Evolutionary conservation across 2,888 invertebrate genomes (phyloP).

Genomic region (Eupithecia pulchellata): DNA sequence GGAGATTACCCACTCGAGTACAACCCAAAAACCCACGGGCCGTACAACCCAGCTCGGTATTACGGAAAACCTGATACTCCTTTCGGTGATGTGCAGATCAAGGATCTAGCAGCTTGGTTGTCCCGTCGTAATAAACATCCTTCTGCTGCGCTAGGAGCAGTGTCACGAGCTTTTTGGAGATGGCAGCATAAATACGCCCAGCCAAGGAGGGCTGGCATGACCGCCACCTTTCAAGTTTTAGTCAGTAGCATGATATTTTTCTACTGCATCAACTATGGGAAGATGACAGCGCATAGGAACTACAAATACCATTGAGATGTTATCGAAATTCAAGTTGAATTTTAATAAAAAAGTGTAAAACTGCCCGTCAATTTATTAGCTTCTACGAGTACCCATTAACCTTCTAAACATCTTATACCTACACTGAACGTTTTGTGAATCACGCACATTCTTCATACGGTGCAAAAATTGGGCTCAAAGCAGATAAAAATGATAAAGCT

Average conservation of each 20-base stretch:
- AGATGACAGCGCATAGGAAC: slow-evolving; percentile 66
- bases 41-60: neutral
- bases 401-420: too few species aligned
- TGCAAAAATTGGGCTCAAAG: neutral
- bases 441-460: too few species aligned
- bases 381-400: too few species aligned
- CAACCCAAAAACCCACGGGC: neutral
- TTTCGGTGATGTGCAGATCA: neutral
- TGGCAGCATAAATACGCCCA: slow-evolving; percentile 92
- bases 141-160: neutral
- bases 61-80: slow-evolving; percentile 6
- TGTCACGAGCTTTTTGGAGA: slow-evolving; percentile 86
- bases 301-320: slow-evolving; percentile 4
- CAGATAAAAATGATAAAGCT: neutral
- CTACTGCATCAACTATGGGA: slow-evolving; percentile 89
- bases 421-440: too few species aligned
- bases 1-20: slow-evolving; percentile 9
- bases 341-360: neutral
- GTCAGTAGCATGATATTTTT: slow-evolving; percentile 87
- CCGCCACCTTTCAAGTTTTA: slow-evolving; percentile 88
- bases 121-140: neutral
- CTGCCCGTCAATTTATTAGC: neutral
- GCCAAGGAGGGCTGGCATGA: slow-evolving; percentile 88
- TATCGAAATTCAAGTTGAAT: neutral
- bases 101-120: neutral